These are phyloP conservation scores for Acromyrmex heyeri DNA, from an alignment of 1,140 invertebrate genomes.

Conservation along the genomic window DNA sequence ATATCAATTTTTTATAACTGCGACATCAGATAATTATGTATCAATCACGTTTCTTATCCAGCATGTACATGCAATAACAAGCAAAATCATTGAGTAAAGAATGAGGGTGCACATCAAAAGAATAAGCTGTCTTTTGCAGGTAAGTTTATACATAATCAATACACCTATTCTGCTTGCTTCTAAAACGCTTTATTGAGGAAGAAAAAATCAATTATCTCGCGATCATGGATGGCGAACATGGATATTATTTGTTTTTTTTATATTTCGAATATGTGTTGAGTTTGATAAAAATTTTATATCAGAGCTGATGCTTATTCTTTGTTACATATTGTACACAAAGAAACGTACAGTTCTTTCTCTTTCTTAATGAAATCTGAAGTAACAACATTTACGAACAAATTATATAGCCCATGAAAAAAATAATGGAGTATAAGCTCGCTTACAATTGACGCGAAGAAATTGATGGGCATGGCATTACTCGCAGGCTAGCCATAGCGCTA, in stretches of 20 bases:
- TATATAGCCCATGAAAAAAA: neutral
- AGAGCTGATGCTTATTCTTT: neutral
- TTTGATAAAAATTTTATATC: neutral
- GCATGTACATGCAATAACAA: neutral
- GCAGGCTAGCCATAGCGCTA: conserved; percentile 11
- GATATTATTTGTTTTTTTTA: neutral
- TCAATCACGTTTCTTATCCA: neutral
- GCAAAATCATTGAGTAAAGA: conserved; percentile 2
- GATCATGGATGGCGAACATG: neutral
- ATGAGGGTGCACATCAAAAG: conserved; percentile 27
- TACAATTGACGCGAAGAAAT: conserved; percentile 29
- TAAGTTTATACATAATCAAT: conserved; percentile 27
- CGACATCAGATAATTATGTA: neutral
- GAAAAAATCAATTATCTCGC: conserved; percentile 25
- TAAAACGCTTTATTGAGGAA: conserved; percentile 20
- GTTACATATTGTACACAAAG: neutral
- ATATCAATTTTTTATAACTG: neutral
- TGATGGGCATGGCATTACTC: conserved; percentile 43
- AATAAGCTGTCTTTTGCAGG: conserved; percentile 20
- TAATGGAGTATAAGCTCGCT: neutral
- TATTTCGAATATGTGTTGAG: neutral
- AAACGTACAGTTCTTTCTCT: neutral
- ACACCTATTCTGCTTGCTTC: neutral
- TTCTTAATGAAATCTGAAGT: neutral
- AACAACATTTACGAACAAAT: neutral